A percentile compares a stretch with the other conserved stretches of the same genome.
Evolutionary conservation across 1,140 invertebrate genomes (phyloP).

Genomic region (Cydia splendana): DNA sequence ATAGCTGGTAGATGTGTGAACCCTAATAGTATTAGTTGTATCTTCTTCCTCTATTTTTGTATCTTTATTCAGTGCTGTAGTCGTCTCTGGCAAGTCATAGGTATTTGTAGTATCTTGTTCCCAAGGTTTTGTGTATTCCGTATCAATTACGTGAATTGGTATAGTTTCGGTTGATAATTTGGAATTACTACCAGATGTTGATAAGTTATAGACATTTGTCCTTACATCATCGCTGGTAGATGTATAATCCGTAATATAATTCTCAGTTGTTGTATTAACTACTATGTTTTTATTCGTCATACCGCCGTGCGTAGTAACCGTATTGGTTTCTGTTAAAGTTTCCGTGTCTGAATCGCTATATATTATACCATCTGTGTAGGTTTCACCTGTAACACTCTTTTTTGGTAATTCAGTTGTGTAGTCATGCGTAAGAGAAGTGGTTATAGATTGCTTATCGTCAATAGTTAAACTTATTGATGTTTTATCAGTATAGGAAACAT

Average conservation of each 20-base stretch:
- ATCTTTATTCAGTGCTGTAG: background rate
- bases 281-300: background rate
- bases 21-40: background rate
- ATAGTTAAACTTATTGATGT: background rate
- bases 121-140: background rate
- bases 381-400: background rate
- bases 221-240: background rate
- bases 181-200: background rate
- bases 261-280: background rate
- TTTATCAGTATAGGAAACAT: background rate
- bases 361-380: background rate
- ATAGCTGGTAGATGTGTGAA: background rate
- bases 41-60: background rate
- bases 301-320: background rate
- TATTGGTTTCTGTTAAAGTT: background rate
- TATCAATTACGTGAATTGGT: background rate
- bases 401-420: background rate
- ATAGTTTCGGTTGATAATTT: background rate
- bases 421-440: background rate
- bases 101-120: background rate
- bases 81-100: conserved; percentile 2
- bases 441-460: conserved; percentile 2
- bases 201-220: background rate
- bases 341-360: background rate
- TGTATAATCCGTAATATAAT: background rate